These are phyloP conservation scores for Andrena haemorrhoa DNA, from an alignment of 2,888 invertebrate genomes.

Conservation along the genomic window DNA sequence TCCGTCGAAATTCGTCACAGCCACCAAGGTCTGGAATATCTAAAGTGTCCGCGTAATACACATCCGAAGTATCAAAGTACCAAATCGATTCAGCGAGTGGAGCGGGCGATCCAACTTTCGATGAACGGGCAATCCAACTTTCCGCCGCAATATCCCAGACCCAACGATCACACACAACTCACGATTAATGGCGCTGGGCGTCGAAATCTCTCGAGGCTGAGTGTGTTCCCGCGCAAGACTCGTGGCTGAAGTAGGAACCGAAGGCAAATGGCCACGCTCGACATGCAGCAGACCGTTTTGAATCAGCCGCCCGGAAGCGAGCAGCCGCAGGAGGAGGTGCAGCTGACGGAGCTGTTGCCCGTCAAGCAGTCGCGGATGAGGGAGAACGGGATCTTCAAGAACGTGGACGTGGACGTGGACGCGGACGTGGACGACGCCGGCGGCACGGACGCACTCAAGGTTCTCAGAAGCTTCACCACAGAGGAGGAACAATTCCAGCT, in stretches of 20 bases:
- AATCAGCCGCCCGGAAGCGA: conserved; percentile 69
- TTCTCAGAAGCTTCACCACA: conserved; percentile 77
- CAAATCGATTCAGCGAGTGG: no score
- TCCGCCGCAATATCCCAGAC: background rate
- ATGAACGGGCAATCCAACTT: no score
- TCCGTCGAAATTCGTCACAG: conserved; percentile 27
- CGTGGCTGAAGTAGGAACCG: background rate
- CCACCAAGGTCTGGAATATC: conserved; percentile 33
- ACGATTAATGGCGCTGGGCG: conserved; percentile 65
- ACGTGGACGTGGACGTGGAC: background rate
- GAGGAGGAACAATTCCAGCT: conserved; percentile 58
- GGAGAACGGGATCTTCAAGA: conserved; percentile 66
- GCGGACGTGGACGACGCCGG: background rate
- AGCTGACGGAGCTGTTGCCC: conserved; percentile 81
- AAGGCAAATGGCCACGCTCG: conserved; percentile 49
- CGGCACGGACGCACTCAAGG: conserved; percentile 81
- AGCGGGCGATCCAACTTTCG: no score
- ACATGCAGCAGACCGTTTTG: conserved; percentile 70
- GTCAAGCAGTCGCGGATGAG: conserved; percentile 81
- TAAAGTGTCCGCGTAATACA: no score
- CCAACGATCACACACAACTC: background rate
- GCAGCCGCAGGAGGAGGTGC: conserved; percentile 75
- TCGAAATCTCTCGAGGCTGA: conserved; percentile 72
- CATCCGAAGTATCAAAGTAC: no score
- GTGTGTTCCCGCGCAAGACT: background rate